These are phyloP conservation scores for Dryobates pubescens DNA, from an alignment of 2,797 vertebrate species.

Conservation along the genomic window DNA sequence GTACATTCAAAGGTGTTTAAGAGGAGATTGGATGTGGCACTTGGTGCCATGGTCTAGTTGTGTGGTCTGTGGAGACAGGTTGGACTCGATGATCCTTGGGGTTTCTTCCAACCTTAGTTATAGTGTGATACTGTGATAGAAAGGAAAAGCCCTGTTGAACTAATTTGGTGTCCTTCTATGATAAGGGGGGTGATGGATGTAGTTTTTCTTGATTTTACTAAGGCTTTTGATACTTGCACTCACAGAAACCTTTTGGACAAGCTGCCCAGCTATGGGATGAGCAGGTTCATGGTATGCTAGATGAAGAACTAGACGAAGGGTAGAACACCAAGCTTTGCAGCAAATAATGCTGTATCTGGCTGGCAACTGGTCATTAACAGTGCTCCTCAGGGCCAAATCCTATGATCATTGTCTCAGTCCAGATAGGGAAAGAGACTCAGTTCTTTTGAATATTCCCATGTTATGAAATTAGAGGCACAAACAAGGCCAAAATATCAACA, in stretches of 20 bases:
- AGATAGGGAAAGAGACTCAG: no score
- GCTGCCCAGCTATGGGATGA: background rate
- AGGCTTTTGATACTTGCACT: background rate
- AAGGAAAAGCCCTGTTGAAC: background rate
- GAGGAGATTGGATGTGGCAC: no score
- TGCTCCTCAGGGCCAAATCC: background rate
- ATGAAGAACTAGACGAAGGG: background rate
- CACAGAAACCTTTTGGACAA: background rate
- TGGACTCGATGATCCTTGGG: no score
- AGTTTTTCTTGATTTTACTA: background rate
- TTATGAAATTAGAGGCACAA: no score
- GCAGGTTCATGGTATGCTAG: accelerated
- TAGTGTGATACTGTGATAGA: no score
- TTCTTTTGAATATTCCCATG: no score
- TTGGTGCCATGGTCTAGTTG: no score
- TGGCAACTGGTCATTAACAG: accelerated
- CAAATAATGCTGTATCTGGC: background rate
- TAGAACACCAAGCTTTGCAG: background rate
- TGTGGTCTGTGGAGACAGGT: no score
- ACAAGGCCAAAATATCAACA: no score
- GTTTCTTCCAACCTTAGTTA: no score
- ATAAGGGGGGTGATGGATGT: background rate
- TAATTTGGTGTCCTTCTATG: background rate
- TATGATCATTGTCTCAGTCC: no score
- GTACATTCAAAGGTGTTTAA: background rate